Conservation (phyloP, 1,140 invertebrate species). For the Drosophila ficusphila region DNA sequence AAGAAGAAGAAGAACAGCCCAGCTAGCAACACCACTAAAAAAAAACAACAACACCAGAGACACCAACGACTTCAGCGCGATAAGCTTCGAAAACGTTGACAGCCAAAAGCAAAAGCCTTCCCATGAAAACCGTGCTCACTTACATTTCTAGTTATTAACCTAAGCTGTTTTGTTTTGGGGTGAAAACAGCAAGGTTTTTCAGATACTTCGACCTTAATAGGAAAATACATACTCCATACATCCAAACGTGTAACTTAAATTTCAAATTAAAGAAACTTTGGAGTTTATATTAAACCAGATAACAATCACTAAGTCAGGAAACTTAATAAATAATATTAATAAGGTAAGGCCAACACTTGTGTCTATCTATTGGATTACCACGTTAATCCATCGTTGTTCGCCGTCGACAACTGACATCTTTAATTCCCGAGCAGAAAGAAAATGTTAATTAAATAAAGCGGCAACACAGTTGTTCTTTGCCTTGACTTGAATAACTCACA, state of each 20-base stretch:
- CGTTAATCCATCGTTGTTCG: background rate
- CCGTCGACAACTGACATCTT: background rate
- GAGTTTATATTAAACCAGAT: too few species aligned
- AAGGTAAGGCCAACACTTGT: background rate
- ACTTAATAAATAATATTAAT: background rate
- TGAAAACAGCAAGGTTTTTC: background rate
- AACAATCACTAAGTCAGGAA: background rate
- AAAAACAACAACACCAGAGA: constrained; percentile 5
- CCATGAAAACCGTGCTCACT: background rate
- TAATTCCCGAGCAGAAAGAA: constrained; percentile 6
- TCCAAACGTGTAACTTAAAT: too few species aligned
- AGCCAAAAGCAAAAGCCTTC: constrained; percentile 18
- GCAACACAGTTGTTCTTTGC: constrained; percentile 11
- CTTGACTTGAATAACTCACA: constrained; percentile 26
- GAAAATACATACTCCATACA: too few species aligned
- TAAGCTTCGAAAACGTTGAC: constrained; percentile 37
- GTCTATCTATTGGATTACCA: constrained; percentile 1
- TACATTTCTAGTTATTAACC: background rate
- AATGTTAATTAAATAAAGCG: constrained; percentile 24
- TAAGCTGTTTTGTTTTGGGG: background rate
- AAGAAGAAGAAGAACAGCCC: constrained; percentile 16
- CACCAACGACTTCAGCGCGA: constrained; percentile 30
- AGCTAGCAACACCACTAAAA: constrained; percentile 28
- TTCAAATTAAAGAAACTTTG: background rate
- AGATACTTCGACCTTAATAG: too few species aligned